These are phyloP conservation scores for Holcopasites calliopsidis DNA, from an alignment of 1,140 invertebrate species.

Conservation along the genomic window DNA sequence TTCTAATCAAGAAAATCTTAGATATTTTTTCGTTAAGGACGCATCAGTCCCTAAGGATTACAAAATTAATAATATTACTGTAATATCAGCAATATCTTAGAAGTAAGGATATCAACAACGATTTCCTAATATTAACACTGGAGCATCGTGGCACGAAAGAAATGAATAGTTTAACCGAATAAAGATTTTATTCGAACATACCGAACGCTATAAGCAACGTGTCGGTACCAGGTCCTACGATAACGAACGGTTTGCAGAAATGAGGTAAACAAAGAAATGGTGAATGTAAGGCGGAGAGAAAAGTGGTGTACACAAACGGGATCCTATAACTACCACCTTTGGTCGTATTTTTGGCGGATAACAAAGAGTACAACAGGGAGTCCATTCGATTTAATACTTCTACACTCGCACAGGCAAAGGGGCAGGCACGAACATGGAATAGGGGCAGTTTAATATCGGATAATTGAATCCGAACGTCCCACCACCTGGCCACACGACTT, in stretches of 20 bases:
- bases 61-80: no score
- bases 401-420: conserved; percentile 71
- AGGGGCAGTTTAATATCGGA: conserved; percentile 80
- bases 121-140: no score
- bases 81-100: no score
- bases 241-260: conserved; percentile 20
- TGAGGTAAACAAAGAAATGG: neutral
- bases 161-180: no score
- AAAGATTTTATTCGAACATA: no score
- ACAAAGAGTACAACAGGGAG: conserved; percentile 77
- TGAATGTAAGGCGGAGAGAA: conserved; percentile 16
- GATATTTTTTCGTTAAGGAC: no score
- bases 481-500: conserved; percentile 55
- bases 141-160: no score
- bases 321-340: conserved; percentile 70
- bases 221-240: conserved; percentile 2
- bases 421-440: conserved; percentile 75
- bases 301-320: conserved; percentile 49
- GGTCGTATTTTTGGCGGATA: conserved; percentile 71
- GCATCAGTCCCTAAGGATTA: no score
- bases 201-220: conserved; percentile 9
- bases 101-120: no score
- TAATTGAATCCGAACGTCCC: conserved; percentile 78
- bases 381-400: conserved; percentile 80
- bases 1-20: no score